phyloP scores from a whole-genome alignment of 2,888 invertebrate species.

The Pediacus dermestoides region DNA sequence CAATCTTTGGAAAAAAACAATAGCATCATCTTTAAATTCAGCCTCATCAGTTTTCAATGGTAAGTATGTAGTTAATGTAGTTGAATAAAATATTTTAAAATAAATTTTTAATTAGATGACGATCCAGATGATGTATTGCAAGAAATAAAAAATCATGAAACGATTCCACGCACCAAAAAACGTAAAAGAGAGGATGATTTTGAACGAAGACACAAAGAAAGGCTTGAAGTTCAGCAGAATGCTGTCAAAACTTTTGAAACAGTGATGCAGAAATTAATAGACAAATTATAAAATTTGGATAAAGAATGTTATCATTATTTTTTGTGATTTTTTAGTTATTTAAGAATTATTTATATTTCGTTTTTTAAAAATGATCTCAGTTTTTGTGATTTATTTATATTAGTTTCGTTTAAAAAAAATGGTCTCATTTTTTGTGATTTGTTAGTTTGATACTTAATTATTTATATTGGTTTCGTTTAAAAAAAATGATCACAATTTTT shows the following conservation, averaged over 20 bases:
- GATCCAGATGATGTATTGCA: background rate
- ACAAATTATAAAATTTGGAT: background rate
- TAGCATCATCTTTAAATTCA: slow-evolving; percentile 1
- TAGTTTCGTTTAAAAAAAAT: no score
- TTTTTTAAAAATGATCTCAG: slow-evolving; percentile 1
- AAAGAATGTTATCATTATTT: background rate
- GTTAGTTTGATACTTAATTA: no score
- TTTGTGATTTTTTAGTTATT: background rate
- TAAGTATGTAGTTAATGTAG: no score
- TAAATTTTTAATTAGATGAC: no score
- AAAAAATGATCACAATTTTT: no score
- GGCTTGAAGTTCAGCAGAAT: background rate
- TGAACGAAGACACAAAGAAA: slow-evolving; percentile 1
- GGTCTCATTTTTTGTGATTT: no score
- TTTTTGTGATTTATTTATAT: no score
- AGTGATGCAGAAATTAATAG: background rate
- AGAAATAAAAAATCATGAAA: background rate
- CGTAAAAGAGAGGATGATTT: slow-evolving; percentile 1
- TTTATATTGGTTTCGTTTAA: no score
- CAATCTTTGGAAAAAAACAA: slow-evolving; percentile 1
- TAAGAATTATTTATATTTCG: background rate
- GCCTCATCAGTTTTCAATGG: background rate
- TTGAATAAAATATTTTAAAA: no score
- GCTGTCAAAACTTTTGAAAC: background rate
- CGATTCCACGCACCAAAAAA: slow-evolving; percentile 1